phyloP scores from a whole-genome alignment of 1,140 invertebrate genomes.

The Anadara kagoshimensis region DNA sequence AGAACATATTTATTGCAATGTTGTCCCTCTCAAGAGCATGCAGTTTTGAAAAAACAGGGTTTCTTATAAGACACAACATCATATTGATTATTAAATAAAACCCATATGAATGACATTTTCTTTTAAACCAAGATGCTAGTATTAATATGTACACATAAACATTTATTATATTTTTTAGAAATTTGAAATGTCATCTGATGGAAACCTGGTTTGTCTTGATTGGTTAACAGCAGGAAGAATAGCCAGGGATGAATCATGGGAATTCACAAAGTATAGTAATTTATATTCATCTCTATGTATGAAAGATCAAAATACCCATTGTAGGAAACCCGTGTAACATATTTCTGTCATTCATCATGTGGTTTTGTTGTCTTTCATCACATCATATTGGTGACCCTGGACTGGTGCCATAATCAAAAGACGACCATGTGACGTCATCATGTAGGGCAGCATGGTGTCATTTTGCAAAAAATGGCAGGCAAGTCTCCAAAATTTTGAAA shows the following conservation, averaged over 20 bases:
- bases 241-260: slow-evolving; percentile 8
- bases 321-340: not conserved
- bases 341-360: not conserved
- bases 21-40: too few species aligned
- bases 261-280: not conserved
- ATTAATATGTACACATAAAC: not conserved
- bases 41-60: too few species aligned
- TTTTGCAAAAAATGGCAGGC: too few species aligned
- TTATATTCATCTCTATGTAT: not conserved
- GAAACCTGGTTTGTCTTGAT: slow-evolving; percentile 9
- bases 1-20: too few species aligned
- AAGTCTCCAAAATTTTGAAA: too few species aligned
- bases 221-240: slow-evolving; percentile 13
- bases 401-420: not conserved
- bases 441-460: not conserved
- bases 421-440: not conserved
- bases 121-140: too few species aligned
- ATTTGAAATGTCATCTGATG: slow-evolving; percentile 6
- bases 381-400: not conserved
- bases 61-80: too few species aligned
- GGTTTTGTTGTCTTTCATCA: not conserved
- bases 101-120: too few species aligned
- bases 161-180: not conserved
- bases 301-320: not conserved
- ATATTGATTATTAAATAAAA: too few species aligned